Evolutionary conservation across 1,140 invertebrate genomes (phyloP).

Genomic region (Drosophila nikananu): DNA sequence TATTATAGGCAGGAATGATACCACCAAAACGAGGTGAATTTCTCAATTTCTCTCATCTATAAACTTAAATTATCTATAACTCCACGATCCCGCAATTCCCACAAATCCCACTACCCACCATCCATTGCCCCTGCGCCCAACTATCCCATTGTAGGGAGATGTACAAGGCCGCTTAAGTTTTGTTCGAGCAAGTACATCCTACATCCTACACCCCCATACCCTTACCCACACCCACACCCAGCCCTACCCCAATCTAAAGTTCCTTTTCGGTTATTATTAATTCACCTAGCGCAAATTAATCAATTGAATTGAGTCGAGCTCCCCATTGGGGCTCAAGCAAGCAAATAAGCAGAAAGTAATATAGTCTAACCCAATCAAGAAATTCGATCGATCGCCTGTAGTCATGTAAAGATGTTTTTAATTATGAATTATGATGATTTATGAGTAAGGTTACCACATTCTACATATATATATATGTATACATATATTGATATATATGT

Average conservation of each 20-base stretch:
- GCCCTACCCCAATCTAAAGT: not conserved
- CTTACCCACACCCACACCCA: not conserved
- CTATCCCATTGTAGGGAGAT: not conserved
- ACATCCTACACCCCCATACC: not conserved
- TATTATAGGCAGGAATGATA: slow-evolving; percentile 56
- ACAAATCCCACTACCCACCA: not conserved
- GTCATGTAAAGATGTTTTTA: slow-evolving; percentile 75
- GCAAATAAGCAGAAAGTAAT: slow-evolving; percentile 25
- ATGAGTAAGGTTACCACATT: slow-evolving; percentile 45
- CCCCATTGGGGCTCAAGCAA: not conserved
- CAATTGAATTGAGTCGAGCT: slow-evolving; percentile 41
- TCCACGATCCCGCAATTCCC: slow-evolving; percentile 1
- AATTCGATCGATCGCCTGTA: slow-evolving; percentile 50
- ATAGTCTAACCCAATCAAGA: slow-evolving; percentile 41
- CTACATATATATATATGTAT: slow-evolving; percentile 51
- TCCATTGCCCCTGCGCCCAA: not conserved
- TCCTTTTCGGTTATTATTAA: slow-evolving; percentile 17
- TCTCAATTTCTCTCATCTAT: slow-evolving; percentile 63
- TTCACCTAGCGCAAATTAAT: slow-evolving; percentile 38
- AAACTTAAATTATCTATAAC: slow-evolving; percentile 32
- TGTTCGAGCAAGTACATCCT: not conserved
- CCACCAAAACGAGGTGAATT: slow-evolving; percentile 74
- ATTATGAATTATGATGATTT: slow-evolving; percentile 53
- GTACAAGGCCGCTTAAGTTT: not conserved
- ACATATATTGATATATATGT: slow-evolving; percentile 33